Conservation (phyloP, 1,140 invertebrate genomes). For the Argopecten irradians region DNA sequence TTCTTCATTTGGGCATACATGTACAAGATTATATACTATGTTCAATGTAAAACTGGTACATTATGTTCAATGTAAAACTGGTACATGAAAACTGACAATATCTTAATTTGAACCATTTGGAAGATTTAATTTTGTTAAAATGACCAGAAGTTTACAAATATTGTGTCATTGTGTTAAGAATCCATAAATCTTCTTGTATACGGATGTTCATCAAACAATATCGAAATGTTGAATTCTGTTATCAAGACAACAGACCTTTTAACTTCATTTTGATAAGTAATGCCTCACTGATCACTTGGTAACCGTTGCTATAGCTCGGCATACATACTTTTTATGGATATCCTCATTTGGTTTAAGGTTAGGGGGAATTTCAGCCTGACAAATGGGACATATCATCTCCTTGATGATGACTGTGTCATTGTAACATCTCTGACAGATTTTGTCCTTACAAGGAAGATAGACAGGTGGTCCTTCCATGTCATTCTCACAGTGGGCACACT, state of each 20-base stretch:
- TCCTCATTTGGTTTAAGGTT: constrained; percentile 40
- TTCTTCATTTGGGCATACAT: too few species aligned
- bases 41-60: too few species aligned
- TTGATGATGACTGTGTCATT: constrained; percentile 38
- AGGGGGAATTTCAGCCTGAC: constrained; percentile 45
- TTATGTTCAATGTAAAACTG: too few species aligned
- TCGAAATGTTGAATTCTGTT: too few species aligned
- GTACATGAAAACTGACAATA: too few species aligned
- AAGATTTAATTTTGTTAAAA: too few species aligned
- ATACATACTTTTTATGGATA: constrained; percentile 34
- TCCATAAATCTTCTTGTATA: too few species aligned
- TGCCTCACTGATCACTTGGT: neutral
- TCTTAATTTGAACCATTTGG: too few species aligned
- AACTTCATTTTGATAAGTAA: neutral
- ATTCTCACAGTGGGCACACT: constrained; percentile 51
- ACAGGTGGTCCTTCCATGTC: constrained; percentile 52
- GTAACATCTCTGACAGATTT: constrained; percentile 55
- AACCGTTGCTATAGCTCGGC: neutral
- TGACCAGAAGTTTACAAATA: too few species aligned
- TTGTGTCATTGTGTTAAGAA: too few species aligned
- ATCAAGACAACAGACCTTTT: neutral
- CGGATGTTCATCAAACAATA: too few species aligned
- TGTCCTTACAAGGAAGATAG: constrained; percentile 53
- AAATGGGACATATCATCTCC: constrained; percentile 46
- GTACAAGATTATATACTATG: too few species aligned